Base-by-base conservation (phyloP, 2,797 vertebrate species). In the Acipenser ruthenus region DNA sequence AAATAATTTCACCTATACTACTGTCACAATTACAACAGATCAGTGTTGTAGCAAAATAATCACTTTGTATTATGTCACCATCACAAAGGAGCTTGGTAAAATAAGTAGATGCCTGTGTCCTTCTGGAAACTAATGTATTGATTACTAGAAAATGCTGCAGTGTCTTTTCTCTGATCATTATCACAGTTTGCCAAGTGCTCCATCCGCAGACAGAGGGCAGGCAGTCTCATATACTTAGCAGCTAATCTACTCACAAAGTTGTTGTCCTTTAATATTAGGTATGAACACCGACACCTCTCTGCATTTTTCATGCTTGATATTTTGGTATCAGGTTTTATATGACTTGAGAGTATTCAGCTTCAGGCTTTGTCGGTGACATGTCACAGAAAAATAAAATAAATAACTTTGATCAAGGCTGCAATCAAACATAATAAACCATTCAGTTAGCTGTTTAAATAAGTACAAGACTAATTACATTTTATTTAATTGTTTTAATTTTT, bases 181-280 rank as follows among this genome's bases (percentile, higher is more conserved):
- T 68, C 5, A 66, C 15, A 77, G 80, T 85, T 86, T 82, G 83
- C 82, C 84, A 83, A 83, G 71, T 85, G 86, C 84, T 87, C 87
- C 88, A 85, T 81, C 87, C 85, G 81, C 84, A 88, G 85, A 78
- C 78, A 70, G 18, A 58, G 75, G 76, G 76, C 66, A 78, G 83
- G 72, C 63, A 67, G 59, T 75, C 72, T 78, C 74, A 71, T 8
- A 68, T 5, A 1, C 52, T 2, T 7, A 59, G 70, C 64, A 68
- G 68, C 60, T 67, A 67, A 75, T 76, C 50, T 65, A 52, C 73
- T 3, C 67, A 47, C 60, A 65, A 1, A 70, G 74, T 18, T 18
- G 75, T 72, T 81, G 80, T 74, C 78, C 70, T 67, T 68, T 65
- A 75, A 80, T 82, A 84, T 84, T 77, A 78, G 10, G 18, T 80